Evolutionary conservation across 2,888 invertebrate genomes (phyloP).

Genomic region (Atherix ibis): DNA sequence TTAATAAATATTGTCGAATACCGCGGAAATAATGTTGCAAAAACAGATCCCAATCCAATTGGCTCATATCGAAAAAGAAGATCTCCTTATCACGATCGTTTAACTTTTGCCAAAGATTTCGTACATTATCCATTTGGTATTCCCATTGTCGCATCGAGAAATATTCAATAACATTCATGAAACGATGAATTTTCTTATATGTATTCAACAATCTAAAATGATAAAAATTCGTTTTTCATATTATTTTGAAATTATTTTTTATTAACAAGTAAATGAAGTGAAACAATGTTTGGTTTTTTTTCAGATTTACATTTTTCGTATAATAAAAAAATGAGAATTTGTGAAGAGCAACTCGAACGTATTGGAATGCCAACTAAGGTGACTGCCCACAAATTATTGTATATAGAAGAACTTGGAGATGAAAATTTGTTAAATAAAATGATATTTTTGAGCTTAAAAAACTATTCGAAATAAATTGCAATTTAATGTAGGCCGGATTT

Average conservation of each 20-base stretch:
- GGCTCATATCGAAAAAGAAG: slow-evolving; percentile 56
- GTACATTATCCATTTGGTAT: slow-evolving; percentile 46
- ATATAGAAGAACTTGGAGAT: too few relatives aligned
- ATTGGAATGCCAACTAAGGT: too few relatives aligned
- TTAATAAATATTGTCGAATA: slow-evolving; percentile 58
- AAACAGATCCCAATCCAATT: slow-evolving; percentile 59
- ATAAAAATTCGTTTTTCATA: slow-evolving; percentile 1
- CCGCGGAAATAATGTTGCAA: slow-evolving; percentile 52
- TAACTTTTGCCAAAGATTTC: slow-evolving; percentile 40
- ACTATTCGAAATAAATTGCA: too few relatives aligned
- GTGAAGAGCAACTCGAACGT: too few relatives aligned
- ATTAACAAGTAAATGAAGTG: too few relatives aligned
- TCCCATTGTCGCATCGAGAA: slow-evolving; percentile 67
- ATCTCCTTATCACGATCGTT: slow-evolving; percentile 40
- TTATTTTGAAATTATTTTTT: not conserved
- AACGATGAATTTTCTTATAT: slow-evolving; percentile 58
- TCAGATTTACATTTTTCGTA: too few relatives aligned
- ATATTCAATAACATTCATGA: slow-evolving; percentile 57
- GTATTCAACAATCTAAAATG: slow-evolving; percentile 50
- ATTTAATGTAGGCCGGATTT: too few relatives aligned
- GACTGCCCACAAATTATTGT: too few relatives aligned
- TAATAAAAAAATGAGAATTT: not conserved
- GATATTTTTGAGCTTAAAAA: too few relatives aligned
- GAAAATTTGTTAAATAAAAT: too few relatives aligned
- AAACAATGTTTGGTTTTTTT: too few relatives aligned